phyloP scores from a whole-genome alignment of 2,113 vertebrate genomes.

The Pagrus major region DNA sequence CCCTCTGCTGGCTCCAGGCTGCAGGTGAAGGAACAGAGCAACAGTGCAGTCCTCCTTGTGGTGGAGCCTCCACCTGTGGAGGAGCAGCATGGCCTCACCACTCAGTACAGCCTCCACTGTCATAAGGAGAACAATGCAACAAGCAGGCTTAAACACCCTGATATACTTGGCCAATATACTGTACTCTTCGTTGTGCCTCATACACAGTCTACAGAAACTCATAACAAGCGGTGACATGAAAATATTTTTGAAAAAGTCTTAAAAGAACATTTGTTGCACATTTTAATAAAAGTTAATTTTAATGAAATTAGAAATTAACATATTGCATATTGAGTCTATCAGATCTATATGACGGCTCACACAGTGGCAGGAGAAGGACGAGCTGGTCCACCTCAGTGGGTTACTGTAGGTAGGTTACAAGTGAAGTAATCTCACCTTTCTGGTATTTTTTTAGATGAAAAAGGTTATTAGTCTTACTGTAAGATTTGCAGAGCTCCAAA shows the following conservation, averaged over 20 bases:
- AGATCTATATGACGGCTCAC: neutral
- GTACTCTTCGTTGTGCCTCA: neutral
- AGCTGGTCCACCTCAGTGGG: neutral
- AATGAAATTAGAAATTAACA: no score
- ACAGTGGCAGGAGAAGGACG: constrained; percentile 9
- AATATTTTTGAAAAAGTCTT: neutral
- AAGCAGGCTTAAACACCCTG: neutral
- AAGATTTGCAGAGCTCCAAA: neutral
- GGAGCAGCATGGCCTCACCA: constrained; percentile 1
- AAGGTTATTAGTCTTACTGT: neutral
- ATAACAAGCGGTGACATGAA: no score
- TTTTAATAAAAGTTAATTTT: neutral
- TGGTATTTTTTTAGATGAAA: neutral
- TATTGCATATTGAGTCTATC: no score
- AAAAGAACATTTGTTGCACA: neutral
- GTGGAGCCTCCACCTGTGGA: neutral
- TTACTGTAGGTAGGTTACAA: constrained; percentile 11
- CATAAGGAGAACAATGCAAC: neutral
- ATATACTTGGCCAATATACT: neutral
- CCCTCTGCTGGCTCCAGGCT: constrained; percentile 38
- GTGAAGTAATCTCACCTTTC: neutral
- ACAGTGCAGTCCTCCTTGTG: neutral
- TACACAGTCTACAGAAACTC: neutral
- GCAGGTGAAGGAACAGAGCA: constrained; percentile 7
- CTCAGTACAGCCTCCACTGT: neutral